Conservation (phyloP, 2,888 invertebrate genomes). For the Opisthograptis luteolata region DNA sequence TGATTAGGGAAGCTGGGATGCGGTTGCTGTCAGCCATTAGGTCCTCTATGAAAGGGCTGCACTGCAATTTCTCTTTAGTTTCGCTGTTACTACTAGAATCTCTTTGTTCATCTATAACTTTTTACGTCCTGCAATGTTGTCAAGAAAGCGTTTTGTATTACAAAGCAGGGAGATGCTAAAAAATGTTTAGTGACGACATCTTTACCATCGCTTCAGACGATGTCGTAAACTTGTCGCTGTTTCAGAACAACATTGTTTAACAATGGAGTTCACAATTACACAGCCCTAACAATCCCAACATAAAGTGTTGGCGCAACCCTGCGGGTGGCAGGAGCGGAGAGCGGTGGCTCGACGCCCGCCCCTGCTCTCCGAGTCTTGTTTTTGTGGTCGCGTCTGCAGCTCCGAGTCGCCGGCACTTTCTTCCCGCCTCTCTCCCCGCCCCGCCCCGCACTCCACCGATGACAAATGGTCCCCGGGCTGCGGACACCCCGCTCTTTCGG, state of each 20-base stretch:
- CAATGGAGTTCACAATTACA: conserved; percentile 46
- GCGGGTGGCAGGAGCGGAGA: conserved; percentile 61
- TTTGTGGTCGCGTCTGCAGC: conserved; percentile 82
- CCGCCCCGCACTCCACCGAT: conserved; percentile 62
- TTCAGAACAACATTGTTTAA: conserved; percentile 46
- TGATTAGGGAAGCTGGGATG: conserved; percentile 30
- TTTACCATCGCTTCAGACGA: conserved; percentile 28
- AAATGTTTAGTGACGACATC: conserved; percentile 25
- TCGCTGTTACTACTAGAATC: not conserved
- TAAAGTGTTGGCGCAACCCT: conserved; percentile 56
- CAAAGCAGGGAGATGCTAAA: conserved; percentile 1
- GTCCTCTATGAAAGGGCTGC: not conserved
- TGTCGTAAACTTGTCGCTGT: conserved; percentile 34
- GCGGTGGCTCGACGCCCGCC: conserved; percentile 69
- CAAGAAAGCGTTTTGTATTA: not conserved
- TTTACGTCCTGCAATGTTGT: not conserved
- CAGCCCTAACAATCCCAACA: conserved; percentile 48
- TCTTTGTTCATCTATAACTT: not conserved
- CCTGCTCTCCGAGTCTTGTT: conserved; percentile 76
- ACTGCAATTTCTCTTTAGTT: not conserved
- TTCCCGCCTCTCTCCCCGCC: conserved; percentile 58
- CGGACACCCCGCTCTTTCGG: conserved; percentile 63
- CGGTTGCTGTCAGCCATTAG: conserved; percentile 13
- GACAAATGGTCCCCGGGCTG: conserved; percentile 79
- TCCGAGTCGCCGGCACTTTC: conserved; percentile 74